Evolutionary conservation across 2,113 vertebrate genomes (phyloP).

Genomic region (Microcebus tavaratra): DNA sequence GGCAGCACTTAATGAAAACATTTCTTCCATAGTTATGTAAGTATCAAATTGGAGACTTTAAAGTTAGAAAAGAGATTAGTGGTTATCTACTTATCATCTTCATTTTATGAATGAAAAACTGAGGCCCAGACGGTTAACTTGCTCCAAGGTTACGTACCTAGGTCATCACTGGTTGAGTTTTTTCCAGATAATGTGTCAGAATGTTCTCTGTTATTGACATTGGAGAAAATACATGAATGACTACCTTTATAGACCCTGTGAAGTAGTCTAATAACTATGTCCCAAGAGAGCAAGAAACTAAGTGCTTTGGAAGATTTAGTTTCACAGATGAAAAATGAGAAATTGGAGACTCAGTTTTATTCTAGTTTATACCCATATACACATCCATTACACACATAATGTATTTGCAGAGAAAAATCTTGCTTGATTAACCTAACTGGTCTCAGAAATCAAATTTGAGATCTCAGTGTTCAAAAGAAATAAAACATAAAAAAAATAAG

Average conservation of each 20-base stretch:
- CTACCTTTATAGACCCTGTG: conserved; percentile 19
- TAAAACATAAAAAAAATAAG: background rate
- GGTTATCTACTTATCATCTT: background rate
- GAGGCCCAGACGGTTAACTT: background rate
- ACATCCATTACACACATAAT: background rate
- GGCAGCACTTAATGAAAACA: background rate
- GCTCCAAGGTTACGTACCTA: background rate
- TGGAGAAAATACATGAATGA: background rate
- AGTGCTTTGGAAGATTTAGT: conserved; percentile 33
- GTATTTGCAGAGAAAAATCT: conserved; percentile 44
- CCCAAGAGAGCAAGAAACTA: conserved; percentile 33
- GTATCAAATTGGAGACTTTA: background rate
- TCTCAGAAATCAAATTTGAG: conserved; percentile 60
- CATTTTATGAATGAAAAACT: background rate
- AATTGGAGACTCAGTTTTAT: conserved; percentile 52
- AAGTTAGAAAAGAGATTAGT: background rate
- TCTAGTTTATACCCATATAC: background rate
- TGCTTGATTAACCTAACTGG: conserved; percentile 63
- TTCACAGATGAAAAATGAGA: conserved; percentile 57
- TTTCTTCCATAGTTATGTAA: background rate
- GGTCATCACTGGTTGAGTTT: background rate
- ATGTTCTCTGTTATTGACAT: background rate
- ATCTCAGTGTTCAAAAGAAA: conserved; percentile 52
- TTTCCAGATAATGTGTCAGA: background rate
- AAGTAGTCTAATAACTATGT: background rate